Percentiles rank a stretch among this genome's conserved stretches.
Evolutionary conservation across 2,113 vertebrate species (phyloP).

Genomic region (Gobio gobio): DNA sequence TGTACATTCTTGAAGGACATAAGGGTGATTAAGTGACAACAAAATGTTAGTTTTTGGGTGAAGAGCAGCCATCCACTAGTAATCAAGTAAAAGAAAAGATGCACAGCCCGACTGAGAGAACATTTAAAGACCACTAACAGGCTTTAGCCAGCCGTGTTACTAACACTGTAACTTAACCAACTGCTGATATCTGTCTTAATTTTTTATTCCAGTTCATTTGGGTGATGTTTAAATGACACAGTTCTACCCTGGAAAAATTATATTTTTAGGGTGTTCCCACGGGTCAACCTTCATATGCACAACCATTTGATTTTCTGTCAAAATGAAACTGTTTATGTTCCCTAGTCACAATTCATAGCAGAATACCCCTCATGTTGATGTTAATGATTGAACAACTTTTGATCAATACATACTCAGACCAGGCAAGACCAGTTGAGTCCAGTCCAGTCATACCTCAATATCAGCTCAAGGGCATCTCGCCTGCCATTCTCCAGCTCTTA

Average conservation of each 20-base stretch:
- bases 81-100: not conserved
- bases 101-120: conserved; percentile 1
- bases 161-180: conserved; percentile 36
- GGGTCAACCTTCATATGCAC: not conserved
- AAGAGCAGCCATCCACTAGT: not conserved
- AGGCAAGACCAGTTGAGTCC: conserved; percentile 12
- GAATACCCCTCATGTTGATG: conserved; percentile 1
- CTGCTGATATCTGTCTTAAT: not conserved
- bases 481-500: conserved; percentile 74
- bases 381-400: conserved; percentile 55
- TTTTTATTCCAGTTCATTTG: not conserved
- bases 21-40: not conserved
- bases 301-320: not conserved
- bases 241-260: too few relatives aligned
- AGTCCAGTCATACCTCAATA: conserved; percentile 60
- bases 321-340: not conserved
- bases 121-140: conserved; percentile 44
- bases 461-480: conserved; percentile 74
- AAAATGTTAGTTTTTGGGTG: not conserved
- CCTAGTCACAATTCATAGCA: not conserved
- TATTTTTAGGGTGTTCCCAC: not conserved
- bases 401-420: conserved; percentile 45
- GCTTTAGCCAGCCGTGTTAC: conserved; percentile 48
- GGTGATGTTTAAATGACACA: conserved; percentile 16
- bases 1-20: not conserved